phyloP scores from a whole-genome alignment of 2,113 vertebrate genomes.

The Climacteris rufus region DNA sequence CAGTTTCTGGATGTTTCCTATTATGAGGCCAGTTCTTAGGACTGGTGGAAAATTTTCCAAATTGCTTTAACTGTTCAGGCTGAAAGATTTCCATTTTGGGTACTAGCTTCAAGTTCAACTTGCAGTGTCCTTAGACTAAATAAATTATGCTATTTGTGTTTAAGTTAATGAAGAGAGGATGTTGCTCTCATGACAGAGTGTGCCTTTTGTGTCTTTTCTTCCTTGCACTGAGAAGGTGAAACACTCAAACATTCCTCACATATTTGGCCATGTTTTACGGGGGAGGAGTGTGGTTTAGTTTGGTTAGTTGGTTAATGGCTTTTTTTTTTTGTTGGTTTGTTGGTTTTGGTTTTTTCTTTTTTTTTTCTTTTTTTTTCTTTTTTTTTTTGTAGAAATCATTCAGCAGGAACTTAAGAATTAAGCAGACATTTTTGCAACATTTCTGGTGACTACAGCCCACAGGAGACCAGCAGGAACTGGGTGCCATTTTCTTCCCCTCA shows the following conservation, averaged over 20 bases:
- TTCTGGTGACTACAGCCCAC: background rate
- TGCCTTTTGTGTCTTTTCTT: background rate
- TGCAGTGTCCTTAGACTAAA: background rate
- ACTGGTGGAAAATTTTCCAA: background rate
- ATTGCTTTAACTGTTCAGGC: background rate
- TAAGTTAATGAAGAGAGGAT: background rate
- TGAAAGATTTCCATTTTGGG: background rate
- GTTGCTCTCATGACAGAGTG: background rate
- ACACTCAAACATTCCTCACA: background rate
- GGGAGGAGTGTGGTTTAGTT: background rate
- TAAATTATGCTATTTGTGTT: background rate
- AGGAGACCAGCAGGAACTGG: background rate
- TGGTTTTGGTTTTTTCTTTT: background rate
- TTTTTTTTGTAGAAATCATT: background rate
- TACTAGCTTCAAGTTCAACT: background rate
- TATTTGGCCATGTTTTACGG: background rate
- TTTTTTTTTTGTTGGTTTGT: background rate
- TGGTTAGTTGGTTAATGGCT: background rate
- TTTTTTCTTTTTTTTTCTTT: background rate
- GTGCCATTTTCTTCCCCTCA: background rate
- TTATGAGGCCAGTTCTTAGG: background rate
- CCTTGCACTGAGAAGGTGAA: background rate
- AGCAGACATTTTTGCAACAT: background rate
- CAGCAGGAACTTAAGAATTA: background rate
- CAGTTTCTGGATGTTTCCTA: background rate